Base-by-base conservation (phyloP, 2,888 invertebrate genomes). In the Bruchidius siliquastri region DNA sequence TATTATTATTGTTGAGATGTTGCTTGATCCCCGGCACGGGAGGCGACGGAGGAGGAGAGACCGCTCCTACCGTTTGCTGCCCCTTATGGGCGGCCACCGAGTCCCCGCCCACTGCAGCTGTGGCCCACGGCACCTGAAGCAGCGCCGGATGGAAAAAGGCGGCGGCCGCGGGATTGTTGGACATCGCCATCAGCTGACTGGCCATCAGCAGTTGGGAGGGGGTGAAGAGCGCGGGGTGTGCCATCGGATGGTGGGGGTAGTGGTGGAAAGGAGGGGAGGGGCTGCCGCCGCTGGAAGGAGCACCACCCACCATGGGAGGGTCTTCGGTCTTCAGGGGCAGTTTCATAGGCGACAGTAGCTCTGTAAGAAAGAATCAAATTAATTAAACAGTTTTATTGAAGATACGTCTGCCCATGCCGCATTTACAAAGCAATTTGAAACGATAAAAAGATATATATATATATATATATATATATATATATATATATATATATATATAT, bases 141-240 rank as follows among this genome's bases (percentile, higher is more conserved):
- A 91, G 87, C 30, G 91, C 90, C 67, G 90, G 90, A 69, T 90
- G 90, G 85, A 91, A 92, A 75, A 92, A 87, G 73, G 90, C 90
- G 18, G 91, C 90, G 77, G 85, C 88, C 0, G 87, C 81, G 8
- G 91, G 90, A 68, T 92, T 85, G 2, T 89, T 90, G 81, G 91
- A 87, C 81, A 90, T 88, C 85, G 87, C 82, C 89, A 89, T 87
- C 71, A 89, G 80, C 80, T 87, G 87, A 77, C 87, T 87, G 10
- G 88, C 89, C 77, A 88, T 88, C 49, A 89, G 74, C 0, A 89
- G 80, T 77, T 88, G 88, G 71, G 88, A 87, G 20, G 88, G 88
- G 20, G 88, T 88, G 76, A 89, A 85, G 84, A 88, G 87, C 21
- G 85, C 82, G 0, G 85, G 81, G 76, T 85, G 84, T 13, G 49